Conservation (phyloP, 2,113 vertebrate species). For the Aldabrachelys gigantea region DNA sequence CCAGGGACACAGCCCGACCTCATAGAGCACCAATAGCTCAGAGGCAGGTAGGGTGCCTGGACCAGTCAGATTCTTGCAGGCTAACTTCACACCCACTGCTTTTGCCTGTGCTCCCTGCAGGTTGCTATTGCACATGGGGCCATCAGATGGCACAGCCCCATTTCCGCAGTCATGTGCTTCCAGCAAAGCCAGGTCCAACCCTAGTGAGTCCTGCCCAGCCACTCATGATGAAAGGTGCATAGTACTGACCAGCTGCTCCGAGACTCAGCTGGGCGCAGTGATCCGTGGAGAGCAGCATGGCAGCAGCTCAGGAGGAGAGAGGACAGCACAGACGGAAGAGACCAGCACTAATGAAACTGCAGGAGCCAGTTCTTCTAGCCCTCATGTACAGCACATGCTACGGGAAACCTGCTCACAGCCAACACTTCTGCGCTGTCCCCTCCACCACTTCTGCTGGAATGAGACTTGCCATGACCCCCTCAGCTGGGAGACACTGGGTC, state of each 20-base stretch:
- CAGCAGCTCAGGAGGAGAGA: not conserved
- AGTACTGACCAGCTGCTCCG: not conserved
- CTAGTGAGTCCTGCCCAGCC: not conserved
- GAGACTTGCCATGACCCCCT: not conserved
- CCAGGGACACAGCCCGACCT: not conserved
- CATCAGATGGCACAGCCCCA: not conserved
- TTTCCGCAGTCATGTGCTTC: not conserved
- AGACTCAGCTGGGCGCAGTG: not conserved
- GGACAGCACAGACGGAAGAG: not conserved
- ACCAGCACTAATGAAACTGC: not conserved
- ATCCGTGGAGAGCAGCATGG: not conserved
- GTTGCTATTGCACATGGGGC: not conserved
- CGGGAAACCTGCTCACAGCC: not conserved
- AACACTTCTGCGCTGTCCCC: not conserved
- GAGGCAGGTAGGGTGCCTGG: not conserved
- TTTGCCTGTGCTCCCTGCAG: too few relatives aligned
- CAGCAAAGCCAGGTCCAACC: not conserved
- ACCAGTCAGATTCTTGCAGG: not conserved
- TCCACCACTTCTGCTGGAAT: accelerated
- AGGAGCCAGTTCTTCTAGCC: not conserved
- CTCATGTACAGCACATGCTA: not conserved
- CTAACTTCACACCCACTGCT: not conserved
- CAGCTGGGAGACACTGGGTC: not conserved
- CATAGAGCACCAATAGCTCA: not conserved
- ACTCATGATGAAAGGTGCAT: not conserved